Evolutionary conservation across 2,113 vertebrate genomes (phyloP), one percentile per base, ranked within the genome.

Genomic region (Rhabdornis inornatus): DNA sequence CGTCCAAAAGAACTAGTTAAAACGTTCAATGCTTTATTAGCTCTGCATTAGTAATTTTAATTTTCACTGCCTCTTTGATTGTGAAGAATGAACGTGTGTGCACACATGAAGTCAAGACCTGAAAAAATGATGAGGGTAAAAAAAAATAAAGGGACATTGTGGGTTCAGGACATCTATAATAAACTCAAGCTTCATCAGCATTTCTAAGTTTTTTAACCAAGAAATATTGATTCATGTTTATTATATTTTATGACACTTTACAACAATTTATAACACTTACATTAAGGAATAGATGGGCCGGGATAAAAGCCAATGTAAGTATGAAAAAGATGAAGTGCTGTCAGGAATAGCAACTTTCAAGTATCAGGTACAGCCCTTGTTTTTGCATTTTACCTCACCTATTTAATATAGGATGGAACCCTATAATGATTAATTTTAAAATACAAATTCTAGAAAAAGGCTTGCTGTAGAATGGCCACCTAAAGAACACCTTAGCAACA

Each of bases 161-260:
- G 63, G 79, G 97, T 92, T 96, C 93, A 94, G 93, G 83, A 90
- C 92, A 95, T 95, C 77, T 94, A 92, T 96, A 93, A 95, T 92
- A 97, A 96, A 96, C 90, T 65, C 55, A 33, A 94, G 94, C 96
- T 97, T 94, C 96, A 96, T 98, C 98, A 98, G 97, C 97, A 97
- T 97, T 98, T 98, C 96, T 92, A 95, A 97, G 93, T 96, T 97
- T 98, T 98, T 98, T 96, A 97, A 98, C 97, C 96, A 97, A 98
- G 97, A 97, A 98, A 97, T 98, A 98, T 98, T 98, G 98, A 98
- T 98, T 98, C 97, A 95, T 98, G 96, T 97, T 98, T 98, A 98
- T 98, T 97, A 98, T 97, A 96, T 96, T 97, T 97, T 97, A 98
- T 97, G 96, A 95, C 95, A 97, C 97, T 97, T 98, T 97, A 96